Percentiles rank a stretch among this genome's conserved stretches.
These are phyloP conservation scores for Aphidius gifuensis DNA, from an alignment of 1,140 invertebrate species.

Conservation along the genomic window DNA sequence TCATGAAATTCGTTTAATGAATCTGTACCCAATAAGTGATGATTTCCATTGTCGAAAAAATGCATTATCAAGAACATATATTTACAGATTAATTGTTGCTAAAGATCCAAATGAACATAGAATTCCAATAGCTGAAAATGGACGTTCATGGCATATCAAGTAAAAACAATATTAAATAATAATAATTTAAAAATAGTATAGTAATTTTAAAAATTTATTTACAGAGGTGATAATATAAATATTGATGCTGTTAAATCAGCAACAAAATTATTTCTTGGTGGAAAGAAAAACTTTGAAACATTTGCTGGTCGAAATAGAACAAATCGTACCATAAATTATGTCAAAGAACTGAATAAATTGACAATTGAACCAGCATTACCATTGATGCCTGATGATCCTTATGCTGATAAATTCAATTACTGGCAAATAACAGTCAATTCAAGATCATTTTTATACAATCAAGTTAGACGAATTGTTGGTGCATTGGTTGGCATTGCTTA, in stretches of 20 bases:
- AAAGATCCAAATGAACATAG: conserved; percentile 35
- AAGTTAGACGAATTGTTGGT: conserved; percentile 72
- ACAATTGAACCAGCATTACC: conserved; percentile 52
- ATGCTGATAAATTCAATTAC: conserved; percentile 57
- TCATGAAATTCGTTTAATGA: conserved; percentile 54
- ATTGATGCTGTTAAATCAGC: conserved; percentile 58
- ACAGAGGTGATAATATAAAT: conserved; percentile 59
- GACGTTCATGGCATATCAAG: conserved; percentile 26
- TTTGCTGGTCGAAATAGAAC: conserved; percentile 57
- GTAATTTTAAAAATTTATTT: conserved; percentile 27
- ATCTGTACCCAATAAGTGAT: conserved; percentile 57
- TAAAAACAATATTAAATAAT: conserved; percentile 23
- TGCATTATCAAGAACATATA: conserved; percentile 63
- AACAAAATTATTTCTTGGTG: conserved; percentile 59
- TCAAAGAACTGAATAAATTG: conserved; percentile 53
- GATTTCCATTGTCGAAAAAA: conserved; percentile 61
- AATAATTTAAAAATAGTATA: background rate
- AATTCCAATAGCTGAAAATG: conserved; percentile 38
- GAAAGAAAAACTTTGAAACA: conserved; percentile 65
- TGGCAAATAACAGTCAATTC: conserved; percentile 64
- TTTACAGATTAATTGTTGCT: conserved; percentile 61
- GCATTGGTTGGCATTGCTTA: conserved; percentile 60
- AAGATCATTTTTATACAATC: conserved; percentile 70
- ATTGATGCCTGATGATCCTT: conserved; percentile 43
- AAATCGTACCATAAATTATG: conserved; percentile 48